phyloP scores from a whole-genome alignment of 2,888 invertebrate genomes.

The Herminia tarsipennalis region DNA sequence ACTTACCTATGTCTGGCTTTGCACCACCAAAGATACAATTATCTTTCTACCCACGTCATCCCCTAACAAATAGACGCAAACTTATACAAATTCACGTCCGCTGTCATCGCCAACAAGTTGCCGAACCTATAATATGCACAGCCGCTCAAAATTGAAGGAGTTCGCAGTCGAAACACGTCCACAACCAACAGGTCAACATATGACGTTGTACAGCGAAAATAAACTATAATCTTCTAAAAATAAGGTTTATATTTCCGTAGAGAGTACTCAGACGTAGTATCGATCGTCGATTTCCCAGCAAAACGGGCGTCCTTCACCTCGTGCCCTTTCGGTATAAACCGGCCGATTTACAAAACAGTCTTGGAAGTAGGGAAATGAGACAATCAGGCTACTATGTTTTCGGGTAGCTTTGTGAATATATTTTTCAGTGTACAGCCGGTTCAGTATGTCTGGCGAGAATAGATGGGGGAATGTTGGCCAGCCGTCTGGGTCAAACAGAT shows the following conservation, averaged over 20 bases:
- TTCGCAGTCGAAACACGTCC: conserved; percentile 52
- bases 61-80: conserved; percentile 7
- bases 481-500: conserved; percentile 32
- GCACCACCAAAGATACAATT: background rate
- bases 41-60: background rate
- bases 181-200: conserved; percentile 60
- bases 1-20: no score
- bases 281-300: conserved; percentile 67
- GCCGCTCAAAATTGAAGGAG: conserved; percentile 46
- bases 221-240: conserved; percentile 12
- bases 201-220: conserved; percentile 8
- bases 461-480: conserved; percentile 27
- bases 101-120: conserved; percentile 50
- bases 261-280: conserved; percentile 53
- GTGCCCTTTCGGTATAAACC: conserved; percentile 70
- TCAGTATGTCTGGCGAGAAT: conserved; percentile 42
- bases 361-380: conserved; percentile 30
- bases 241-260: conserved; percentile 43
- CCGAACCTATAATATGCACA: conserved; percentile 47
- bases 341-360: conserved; percentile 50
- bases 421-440: conserved; percentile 25
- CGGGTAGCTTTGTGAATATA: conserved; percentile 18
- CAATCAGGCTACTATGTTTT: conserved; percentile 17
- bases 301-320: conserved; percentile 77
- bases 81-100: conserved; percentile 11